A percentile compares a stretch with the other conserved stretches of the same genome.
Evolutionary conservation across 2,797 vertebrate species (phyloP).

Genomic region (Microctenopoma steveboyesi): DNA sequence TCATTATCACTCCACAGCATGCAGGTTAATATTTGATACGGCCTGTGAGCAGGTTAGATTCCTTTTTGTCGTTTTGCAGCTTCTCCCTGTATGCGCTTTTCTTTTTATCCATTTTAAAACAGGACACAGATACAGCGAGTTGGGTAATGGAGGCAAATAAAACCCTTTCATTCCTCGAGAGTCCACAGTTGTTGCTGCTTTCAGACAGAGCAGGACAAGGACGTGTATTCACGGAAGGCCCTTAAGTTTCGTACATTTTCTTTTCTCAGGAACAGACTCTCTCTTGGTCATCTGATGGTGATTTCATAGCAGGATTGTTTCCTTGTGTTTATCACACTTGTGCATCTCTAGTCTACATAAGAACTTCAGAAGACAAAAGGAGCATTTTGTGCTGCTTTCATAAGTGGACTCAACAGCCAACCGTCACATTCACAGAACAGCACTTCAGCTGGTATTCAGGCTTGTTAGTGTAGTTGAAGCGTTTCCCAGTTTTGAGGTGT

Average conservation of each 20-base stretch:
- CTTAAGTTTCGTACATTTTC: background rate
- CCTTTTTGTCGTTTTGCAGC: constrained; percentile 29
- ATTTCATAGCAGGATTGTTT: constrained; percentile 12
- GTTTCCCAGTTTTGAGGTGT: constrained; percentile 4
- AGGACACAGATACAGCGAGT: constrained; percentile 3
- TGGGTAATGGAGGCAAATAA: constrained; percentile 18
- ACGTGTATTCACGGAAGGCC: constrained; percentile 15
- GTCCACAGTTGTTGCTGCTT: constrained; percentile 18
- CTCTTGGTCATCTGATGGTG: constrained; percentile 9
- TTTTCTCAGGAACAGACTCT: constrained; percentile 6
- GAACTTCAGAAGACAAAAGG: constrained; percentile 34
- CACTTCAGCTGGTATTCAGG: constrained; percentile 23
- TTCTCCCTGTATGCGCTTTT: constrained; percentile 6
- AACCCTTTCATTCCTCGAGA: constrained; percentile 33
- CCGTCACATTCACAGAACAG: background rate
- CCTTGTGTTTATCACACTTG: constrained; percentile 1
- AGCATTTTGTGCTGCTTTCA: constrained; percentile 12
- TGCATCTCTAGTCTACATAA: constrained; percentile 14
- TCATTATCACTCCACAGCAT: constrained; percentile 60
- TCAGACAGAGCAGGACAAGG: constrained; percentile 26
- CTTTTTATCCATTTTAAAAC: constrained; percentile 30
- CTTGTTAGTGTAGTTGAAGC: constrained; percentile 29
- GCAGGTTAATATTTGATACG: constrained; percentile 53
- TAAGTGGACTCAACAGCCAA: constrained; percentile 30
- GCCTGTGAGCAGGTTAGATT: constrained; percentile 39